Conservation (phyloP, 92 coral and sea anemone genomes). For the Porites evermanni region DNA sequence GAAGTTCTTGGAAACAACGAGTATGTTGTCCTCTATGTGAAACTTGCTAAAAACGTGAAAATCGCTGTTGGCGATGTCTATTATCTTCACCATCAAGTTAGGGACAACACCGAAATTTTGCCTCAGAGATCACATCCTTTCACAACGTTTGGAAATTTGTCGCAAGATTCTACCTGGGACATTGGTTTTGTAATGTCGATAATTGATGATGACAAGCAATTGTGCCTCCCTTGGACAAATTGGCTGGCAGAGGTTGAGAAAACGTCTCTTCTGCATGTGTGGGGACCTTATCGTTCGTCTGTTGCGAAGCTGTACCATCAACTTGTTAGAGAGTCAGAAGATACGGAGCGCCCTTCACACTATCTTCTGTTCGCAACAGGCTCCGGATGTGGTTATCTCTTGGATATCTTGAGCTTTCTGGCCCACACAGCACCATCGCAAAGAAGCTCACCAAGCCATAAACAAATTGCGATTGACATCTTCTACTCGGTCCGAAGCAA, state of each 20-base stretch:
- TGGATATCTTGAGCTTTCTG: constrained; percentile 56
- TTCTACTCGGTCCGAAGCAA: constrained; percentile 63
- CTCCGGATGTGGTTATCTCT: constrained; percentile 64
- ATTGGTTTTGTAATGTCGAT: constrained; percentile 59
- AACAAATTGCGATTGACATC: constrained; percentile 36
- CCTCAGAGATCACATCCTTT: constrained; percentile 73
- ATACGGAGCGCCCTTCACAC: constrained; percentile 13
- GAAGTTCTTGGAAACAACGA: constrained; percentile 56
- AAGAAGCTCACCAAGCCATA: neutral
- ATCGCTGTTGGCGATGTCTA: constrained; percentile 57
- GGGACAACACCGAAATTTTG: constrained; percentile 12
- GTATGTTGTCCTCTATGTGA: constrained; percentile 44
- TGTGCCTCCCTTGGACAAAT: constrained; percentile 58
- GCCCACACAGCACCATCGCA: constrained; percentile 35
- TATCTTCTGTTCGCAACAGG: constrained; percentile 64
- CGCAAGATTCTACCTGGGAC: constrained; percentile 59
- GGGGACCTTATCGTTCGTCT: constrained; percentile 74
- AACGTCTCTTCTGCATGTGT: constrained; percentile 12
- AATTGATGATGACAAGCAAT: constrained; percentile 48
- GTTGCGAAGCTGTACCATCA: constrained; percentile 42
- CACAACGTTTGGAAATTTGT: constrained; percentile 57
- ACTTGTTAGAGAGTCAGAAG: constrained; percentile 13
- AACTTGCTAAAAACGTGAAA: constrained; percentile 11
- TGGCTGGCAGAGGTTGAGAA: constrained; percentile 49
- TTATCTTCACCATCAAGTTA: constrained; percentile 42